Percentiles rank a stretch among this genome's conserved stretches.
phyloP scores from a whole-genome alignment of 1,140 invertebrate genomes.

The Teleogryllus occipitalis region DNA sequence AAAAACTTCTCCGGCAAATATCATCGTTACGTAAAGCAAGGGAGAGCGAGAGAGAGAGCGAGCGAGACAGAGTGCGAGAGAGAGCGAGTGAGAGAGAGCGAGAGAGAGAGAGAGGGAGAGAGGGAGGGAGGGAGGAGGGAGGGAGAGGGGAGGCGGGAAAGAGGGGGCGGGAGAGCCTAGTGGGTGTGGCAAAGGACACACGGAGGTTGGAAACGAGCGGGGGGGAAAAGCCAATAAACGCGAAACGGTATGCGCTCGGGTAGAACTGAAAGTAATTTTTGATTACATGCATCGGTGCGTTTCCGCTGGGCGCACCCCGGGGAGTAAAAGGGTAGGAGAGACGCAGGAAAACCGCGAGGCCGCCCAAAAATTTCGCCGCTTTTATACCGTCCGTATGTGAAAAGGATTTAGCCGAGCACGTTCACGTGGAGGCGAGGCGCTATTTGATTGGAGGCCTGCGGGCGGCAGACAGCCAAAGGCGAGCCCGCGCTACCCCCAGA shows the following conservation, averaged over 20 bases:
- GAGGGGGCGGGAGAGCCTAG: no score
- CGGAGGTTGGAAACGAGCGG: no score
- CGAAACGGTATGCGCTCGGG: neutral
- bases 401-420: neutral
- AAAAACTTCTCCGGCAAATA: neutral
- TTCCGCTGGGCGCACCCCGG: neutral
- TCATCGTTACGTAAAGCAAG: neutral
- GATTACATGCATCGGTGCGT: neutral
- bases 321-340: neutral
- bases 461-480: neutral
- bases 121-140: no score
- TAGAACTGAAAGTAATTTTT: constrained; percentile 6
- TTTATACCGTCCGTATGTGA: neutral
- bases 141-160: no score
- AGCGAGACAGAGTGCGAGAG: neutral
- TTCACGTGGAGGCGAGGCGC: neutral
- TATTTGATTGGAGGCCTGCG: neutral
- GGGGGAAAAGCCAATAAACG: neutral
- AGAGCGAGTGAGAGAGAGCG: neutral
- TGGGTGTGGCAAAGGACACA: no score
- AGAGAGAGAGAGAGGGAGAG: no score
- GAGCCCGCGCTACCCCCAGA: neutral
- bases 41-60: neutral
- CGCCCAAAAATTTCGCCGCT: neutral
- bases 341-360: neutral